Evolutionary conservation across 2,888 invertebrate species (phyloP).

Genomic region (Odontocolon sp.): DNA sequence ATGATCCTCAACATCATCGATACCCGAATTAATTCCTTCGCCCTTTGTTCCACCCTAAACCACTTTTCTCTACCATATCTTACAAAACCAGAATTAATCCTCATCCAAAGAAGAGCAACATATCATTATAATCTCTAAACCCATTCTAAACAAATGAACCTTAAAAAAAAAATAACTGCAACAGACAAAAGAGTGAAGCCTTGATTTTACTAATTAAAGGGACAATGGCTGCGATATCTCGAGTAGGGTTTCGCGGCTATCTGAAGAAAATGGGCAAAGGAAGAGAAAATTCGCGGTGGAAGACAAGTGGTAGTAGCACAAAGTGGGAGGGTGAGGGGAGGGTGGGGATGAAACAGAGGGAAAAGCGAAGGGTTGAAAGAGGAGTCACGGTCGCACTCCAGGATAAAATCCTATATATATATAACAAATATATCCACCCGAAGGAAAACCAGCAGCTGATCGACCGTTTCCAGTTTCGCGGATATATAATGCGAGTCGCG

Average conservation of each 20-base stretch:
- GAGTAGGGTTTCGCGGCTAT: constrained; percentile 58
- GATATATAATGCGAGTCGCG: constrained; percentile 75
- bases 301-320: constrained; percentile 49
- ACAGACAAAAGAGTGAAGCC: constrained; percentile 53
- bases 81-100: too few species aligned
- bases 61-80: too few species aligned
- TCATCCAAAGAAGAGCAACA: too few species aligned
- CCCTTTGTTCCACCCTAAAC: too few species aligned
- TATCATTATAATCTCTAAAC: neutral
- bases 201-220: constrained; percentile 69
- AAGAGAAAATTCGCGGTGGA: constrained; percentile 26
- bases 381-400: constrained; percentile 40
- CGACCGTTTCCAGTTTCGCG: constrained; percentile 71
- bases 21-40: too few species aligned
- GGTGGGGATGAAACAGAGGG: too few species aligned
- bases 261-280: constrained; percentile 43
- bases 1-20: too few species aligned
- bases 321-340: too few species aligned
- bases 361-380: too few species aligned
- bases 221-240: constrained; percentile 70
- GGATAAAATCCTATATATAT: constrained; percentile 21
- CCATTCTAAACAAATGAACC: neutral
- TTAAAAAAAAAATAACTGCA: neutral
- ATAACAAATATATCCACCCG: constrained; percentile 13
- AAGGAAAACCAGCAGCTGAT: constrained; percentile 62